Base-by-base conservation (phyloP, 2,113 vertebrate genomes). In the Gopherus evgoodei region DNA sequence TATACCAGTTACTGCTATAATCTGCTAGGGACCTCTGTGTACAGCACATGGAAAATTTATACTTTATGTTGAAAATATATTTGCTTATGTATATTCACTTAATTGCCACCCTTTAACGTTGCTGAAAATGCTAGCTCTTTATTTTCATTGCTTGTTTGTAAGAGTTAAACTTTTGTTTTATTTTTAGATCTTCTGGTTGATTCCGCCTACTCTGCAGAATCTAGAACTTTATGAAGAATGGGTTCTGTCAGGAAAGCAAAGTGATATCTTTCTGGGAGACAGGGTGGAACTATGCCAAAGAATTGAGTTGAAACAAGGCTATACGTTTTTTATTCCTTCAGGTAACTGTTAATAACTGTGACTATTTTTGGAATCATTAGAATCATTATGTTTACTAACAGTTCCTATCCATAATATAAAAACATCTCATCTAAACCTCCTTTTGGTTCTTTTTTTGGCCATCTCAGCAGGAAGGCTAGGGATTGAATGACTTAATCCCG, bases 241-340 rank as follows among this genome's bases (percentile, higher is more conserved):
- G 99, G 99, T 99, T 85, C 98, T 99, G 89, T 99, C 99, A 27
- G 99, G 99, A 91, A 99, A 99, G 87, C 99, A 99, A 97, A 99
- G 99, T 16, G 99, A 99, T 95, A 96, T 99, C 96, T 99, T 99
- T 93, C 98, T 99, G 97, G 99, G 99, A 91, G 99, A 99, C 97
- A 98, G 99, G 1, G 99, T 99, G 88, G 99, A 99, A 69, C 98
- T 99, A 78, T 99, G 99, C 97, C 99, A 99, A 98, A 98, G 99
- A 97, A 99, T 99, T 96, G 99, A 99, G 96, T 98, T 99, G 95
- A 98, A 99, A 90, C 99, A 99, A 97, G 99, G 99, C 91, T 98
- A 99, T 97, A 99, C 99, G 0, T 99, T 99, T 97, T 99, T 99
- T 98, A 99, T 99, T 94, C 99, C 99, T 89, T 99, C 99, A 97